A percentile compares a stretch with the other conserved stretches of the same genome.
Evolutionary conservation across 2,113 vertebrate genomes (phyloP).

Genomic region (Siphamia tubifer): DNA sequence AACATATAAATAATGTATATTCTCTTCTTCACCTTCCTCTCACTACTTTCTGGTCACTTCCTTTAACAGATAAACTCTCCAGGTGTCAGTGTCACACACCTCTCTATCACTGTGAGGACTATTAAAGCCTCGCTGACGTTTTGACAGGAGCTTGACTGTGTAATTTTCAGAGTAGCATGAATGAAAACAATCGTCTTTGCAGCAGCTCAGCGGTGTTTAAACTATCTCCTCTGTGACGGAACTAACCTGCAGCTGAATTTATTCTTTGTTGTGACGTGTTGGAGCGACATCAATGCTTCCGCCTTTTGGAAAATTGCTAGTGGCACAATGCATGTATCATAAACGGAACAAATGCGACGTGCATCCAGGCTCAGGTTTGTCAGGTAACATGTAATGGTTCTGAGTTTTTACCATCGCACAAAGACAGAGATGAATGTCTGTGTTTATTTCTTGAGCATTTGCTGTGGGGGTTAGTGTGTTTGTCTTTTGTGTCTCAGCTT

Average conservation of each 20-base stretch:
- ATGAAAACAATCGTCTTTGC: background rate
- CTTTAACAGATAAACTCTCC: too few relatives aligned
- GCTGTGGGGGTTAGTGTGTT: slow-evolving; percentile 4
- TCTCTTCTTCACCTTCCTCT: too few relatives aligned
- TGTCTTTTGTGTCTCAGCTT: slow-evolving; percentile 13
- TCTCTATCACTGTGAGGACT: background rate
- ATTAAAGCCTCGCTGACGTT: background rate
- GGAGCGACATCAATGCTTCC: background rate
- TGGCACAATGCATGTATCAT: background rate
- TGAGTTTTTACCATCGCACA: background rate
- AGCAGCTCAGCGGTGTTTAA: background rate
- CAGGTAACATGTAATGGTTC: background rate
- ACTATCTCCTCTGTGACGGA: slow-evolving; percentile 5
- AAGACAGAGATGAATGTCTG: background rate
- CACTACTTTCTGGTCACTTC: too few relatives aligned
- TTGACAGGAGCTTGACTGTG: slow-evolving; percentile 18
- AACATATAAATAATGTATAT: too few relatives aligned
- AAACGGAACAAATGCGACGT: background rate
- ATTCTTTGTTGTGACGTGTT: background rate
- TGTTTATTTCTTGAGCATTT: slow-evolving; percentile 29
- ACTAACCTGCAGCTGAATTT: background rate
- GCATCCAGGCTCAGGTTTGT: background rate
- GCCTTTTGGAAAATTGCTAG: background rate
- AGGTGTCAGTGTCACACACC: too few relatives aligned
- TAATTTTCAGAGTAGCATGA: background rate